Evolutionary conservation across 2,888 invertebrate species (phyloP).

Genomic region (Campoplex capitator): DNA sequence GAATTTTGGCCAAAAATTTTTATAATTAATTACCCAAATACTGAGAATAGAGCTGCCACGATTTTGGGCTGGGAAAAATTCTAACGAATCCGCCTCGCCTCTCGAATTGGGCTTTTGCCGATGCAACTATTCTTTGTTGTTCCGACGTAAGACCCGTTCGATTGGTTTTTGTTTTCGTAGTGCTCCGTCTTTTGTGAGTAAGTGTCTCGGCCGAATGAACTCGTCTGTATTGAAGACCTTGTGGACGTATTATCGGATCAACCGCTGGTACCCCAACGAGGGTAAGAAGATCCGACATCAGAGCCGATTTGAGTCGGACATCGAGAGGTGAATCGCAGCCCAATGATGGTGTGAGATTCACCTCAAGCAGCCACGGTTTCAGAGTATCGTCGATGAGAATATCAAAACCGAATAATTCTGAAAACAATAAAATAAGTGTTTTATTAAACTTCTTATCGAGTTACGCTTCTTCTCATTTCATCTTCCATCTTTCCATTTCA

Average conservation of each 20-base stretch:
- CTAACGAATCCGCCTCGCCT: slow-evolving; percentile 95
- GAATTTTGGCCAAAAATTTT: too few species aligned
- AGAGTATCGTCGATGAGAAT: slow-evolving; percentile 95
- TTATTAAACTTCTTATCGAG: not conserved
- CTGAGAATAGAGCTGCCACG: slow-evolving; percentile 93
- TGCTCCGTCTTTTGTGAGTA: slow-evolving; percentile 80
- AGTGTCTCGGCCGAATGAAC: slow-evolving; percentile 91
- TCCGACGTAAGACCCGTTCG: slow-evolving; percentile 88
- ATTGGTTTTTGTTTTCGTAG: slow-evolving; percentile 82
- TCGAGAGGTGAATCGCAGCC: slow-evolving; percentile 97
- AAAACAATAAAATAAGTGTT: not conserved
- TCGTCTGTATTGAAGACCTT: slow-evolving; percentile 87
- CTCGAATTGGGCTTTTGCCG: slow-evolving; percentile 91
- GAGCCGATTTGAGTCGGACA: slow-evolving; percentile 95
- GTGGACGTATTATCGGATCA: slow-evolving; percentile 87
- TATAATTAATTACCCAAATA: slow-evolving; percentile 87
- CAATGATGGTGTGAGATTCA: slow-evolving; percentile 96
- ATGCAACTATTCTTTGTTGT: slow-evolving; percentile 91
- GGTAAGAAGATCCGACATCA: slow-evolving; percentile 96
- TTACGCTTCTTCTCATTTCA: not conserved
- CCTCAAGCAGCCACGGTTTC: slow-evolving; percentile 98
- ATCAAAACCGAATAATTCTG: slow-evolving; percentile 97
- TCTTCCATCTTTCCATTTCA: not conserved
- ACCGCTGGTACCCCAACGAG: slow-evolving; percentile 94
- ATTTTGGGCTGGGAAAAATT: slow-evolving; percentile 95